phyloP scores from a whole-genome alignment of 1,140 invertebrate species.

The Euura lappo region DNA sequence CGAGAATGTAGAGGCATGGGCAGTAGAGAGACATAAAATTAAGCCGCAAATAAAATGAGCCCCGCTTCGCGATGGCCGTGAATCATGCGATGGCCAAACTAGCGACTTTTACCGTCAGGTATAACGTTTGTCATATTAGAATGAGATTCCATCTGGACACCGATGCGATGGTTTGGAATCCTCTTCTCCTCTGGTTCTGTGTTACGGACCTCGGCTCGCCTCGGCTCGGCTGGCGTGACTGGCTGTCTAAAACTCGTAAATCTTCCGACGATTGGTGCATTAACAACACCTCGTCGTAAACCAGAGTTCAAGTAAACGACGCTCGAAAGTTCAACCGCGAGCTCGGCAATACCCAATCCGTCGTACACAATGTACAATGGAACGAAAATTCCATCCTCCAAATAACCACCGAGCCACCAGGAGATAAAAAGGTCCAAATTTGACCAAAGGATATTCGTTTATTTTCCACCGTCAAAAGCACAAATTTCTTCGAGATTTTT shows the following conservation, averaged over 20 bases:
- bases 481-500: too few species aligned
- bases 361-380: neutral
- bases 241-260: slow-evolving; percentile 7
- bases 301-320: slow-evolving; percentile 1
- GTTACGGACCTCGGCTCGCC: too few species aligned
- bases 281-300: neutral
- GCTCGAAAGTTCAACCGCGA: neutral
- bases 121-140: slow-evolving; percentile 53
- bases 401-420: too few species aligned
- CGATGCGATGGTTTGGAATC: neutral
- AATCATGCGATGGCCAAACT: slow-evolving; percentile 46
- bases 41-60: slow-evolving; percentile 49
- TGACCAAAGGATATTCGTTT: too few species aligned
- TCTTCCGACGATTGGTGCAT: neutral
- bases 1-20: too few species aligned
- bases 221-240: neutral
- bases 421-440: too few species aligned
- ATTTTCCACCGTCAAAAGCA: too few species aligned
- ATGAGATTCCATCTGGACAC: slow-evolving; percentile 18
- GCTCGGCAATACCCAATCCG: neutral
- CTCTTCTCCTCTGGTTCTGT: too few species aligned
- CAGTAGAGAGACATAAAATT: slow-evolving; percentile 45
- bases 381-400: neutral
- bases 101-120: slow-evolving; percentile 51
- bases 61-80: slow-evolving; percentile 34